These are phyloP conservation scores for Thamnophis elegans DNA, from an alignment of 2,797 vertebrate species.

Conservation along the genomic window DNA sequence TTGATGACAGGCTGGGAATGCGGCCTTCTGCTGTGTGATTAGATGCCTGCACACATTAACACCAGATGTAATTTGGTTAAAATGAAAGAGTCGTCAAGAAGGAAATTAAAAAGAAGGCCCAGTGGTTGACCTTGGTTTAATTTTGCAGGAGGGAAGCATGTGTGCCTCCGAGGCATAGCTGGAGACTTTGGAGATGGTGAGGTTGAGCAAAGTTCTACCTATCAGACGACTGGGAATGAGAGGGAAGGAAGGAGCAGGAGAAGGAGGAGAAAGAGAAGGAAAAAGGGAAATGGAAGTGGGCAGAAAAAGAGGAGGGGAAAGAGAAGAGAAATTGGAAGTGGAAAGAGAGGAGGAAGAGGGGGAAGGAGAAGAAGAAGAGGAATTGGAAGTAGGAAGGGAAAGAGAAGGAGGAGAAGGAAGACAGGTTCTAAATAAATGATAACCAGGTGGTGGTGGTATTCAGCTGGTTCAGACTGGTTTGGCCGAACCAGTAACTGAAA, in stretches of 20 bases:
- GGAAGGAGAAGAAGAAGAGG: neutral
- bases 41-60: neutral
- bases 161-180: neutral
- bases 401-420: neutral
- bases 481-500: no score
- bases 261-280: no score
- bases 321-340: neutral
- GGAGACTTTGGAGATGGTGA: neutral
- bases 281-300: neutral
- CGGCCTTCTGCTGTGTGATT: fast-evolving
- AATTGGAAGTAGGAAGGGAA: neutral
- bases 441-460: no score
- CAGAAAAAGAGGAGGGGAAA: no score
- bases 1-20: neutral
- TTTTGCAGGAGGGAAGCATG: neutral
- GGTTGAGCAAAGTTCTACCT: neutral
- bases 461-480: no score
- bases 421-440: neutral
- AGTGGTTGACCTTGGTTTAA: neutral
- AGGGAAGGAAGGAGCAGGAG: neutral
- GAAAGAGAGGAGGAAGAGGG: no score
- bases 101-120: neutral
- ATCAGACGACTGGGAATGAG: neutral
- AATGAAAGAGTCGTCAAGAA: conserved; percentile 16
- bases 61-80: neutral